Percentiles rank a stretch among this genome's conserved stretches.
These are phyloP conservation scores for Dryomyza anilis DNA, from an alignment of 2,888 invertebrate species.

Conservation along the genomic window DNA sequence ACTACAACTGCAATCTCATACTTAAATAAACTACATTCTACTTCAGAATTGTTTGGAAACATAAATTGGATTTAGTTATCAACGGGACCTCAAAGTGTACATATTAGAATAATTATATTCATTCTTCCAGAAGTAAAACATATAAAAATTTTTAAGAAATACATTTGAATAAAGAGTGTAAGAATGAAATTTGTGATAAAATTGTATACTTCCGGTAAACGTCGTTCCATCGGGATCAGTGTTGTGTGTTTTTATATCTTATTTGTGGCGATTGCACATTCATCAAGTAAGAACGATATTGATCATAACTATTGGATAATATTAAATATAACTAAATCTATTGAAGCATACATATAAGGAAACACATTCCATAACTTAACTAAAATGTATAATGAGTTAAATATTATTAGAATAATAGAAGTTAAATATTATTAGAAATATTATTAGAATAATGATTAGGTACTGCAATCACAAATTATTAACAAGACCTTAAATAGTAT, in stretches of 20 bases:
- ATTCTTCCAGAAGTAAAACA: background rate
- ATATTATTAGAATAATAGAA: too few relatives aligned
- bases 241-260: constrained; percentile 35
- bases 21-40: background rate
- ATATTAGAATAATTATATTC: background rate
- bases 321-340: too few relatives aligned
- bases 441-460: too few relatives aligned
- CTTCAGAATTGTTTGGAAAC: background rate
- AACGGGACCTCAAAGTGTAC: constrained; percentile 33
- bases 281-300: constrained; percentile 5
- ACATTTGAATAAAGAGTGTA: constrained; percentile 21
- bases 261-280: constrained; percentile 36
- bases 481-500: too few relatives aligned
- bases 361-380: too few relatives aligned
- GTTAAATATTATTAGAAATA: too few relatives aligned
- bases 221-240: constrained; percentile 29
- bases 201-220: constrained; percentile 48
- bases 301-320: too few relatives aligned
- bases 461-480: too few relatives aligned
- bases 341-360: too few relatives aligned
- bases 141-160: background rate
- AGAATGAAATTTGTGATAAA: constrained; percentile 48
- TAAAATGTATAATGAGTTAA: too few relatives aligned
- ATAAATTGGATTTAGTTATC: constrained; percentile 38
- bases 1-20: background rate